A percentile compares a stretch with the other conserved stretches of the same genome.
These are phyloP conservation scores for Poecilus cupreus DNA, from an alignment of 2,888 invertebrate species.

Conservation along the genomic window DNA sequence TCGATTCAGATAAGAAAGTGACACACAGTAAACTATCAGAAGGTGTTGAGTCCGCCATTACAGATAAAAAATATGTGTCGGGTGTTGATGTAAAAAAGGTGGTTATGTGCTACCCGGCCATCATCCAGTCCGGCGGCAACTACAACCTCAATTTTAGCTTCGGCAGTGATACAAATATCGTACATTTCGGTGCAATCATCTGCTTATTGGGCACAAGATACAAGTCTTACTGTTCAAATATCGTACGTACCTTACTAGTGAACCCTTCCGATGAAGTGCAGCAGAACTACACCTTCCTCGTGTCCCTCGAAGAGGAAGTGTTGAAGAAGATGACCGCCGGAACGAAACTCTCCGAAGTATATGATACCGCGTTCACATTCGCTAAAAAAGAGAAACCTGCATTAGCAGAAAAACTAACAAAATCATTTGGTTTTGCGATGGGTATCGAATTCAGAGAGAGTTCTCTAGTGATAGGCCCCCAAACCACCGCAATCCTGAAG, in stretches of 20 bases:
- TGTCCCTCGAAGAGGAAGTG: slow-evolving; percentile 93
- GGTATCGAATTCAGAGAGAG: slow-evolving; percentile 99
- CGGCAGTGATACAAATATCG: slow-evolving; percentile 92
- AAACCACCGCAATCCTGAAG: slow-evolving; percentile 85
- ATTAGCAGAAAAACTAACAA: slow-evolving; percentile 92
- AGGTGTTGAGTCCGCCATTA: slow-evolving; percentile 93
- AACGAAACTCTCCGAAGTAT: slow-evolving; percentile 89
- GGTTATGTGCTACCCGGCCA: slow-evolving; percentile 99
- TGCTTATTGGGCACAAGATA: slow-evolving; percentile 96
- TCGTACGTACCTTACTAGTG: slow-evolving; percentile 96
- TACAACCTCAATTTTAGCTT: slow-evolving; percentile 98
- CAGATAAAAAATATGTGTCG: slow-evolving; percentile 96
- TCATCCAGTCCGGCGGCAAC: slow-evolving; percentile 98
- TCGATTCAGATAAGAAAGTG: slow-evolving; percentile 98
- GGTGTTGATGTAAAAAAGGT: slow-evolving; percentile 92
- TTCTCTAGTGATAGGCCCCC: slow-evolving; percentile 92
- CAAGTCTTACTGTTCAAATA: slow-evolving; percentile 98
- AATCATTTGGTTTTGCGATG: slow-evolving; percentile 97
- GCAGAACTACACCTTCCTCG: slow-evolving; percentile 93
- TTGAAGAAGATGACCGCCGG: slow-evolving; percentile 89
- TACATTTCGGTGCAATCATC: slow-evolving; percentile 97
- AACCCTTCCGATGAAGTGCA: slow-evolving; percentile 89
- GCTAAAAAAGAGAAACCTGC: slow-evolving; percentile 92
- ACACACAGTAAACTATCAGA: slow-evolving; percentile 96
- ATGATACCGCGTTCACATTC: slow-evolving; percentile 86